Evolutionary conservation across 2,888 invertebrate genomes (phyloP).

Genomic region (Dioctria rufipes): DNA sequence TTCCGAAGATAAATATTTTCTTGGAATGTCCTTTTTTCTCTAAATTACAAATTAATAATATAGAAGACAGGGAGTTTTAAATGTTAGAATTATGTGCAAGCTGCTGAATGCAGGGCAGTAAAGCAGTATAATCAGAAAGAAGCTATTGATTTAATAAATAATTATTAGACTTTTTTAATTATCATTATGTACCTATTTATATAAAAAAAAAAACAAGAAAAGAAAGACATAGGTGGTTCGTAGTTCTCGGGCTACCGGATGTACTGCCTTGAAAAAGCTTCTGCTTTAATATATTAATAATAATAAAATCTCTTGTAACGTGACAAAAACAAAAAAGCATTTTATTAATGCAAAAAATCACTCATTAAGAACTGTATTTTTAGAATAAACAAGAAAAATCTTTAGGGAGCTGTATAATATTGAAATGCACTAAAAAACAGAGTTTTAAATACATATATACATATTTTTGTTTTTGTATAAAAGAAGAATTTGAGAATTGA

Average conservation of each 20-base stretch:
- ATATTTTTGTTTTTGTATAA: constrained; percentile 24
- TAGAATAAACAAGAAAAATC: neutral
- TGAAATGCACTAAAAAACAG: constrained; percentile 49
- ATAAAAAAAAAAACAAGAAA: too few relatives aligned
- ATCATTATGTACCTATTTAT: too few relatives aligned
- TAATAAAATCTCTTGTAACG: neutral
- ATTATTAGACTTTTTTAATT: too few relatives aligned
- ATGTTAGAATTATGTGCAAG: constrained; percentile 14
- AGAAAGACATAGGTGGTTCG: too few relatives aligned
- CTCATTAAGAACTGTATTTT: neutral
- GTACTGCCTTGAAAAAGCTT: neutral
- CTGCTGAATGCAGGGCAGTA: neutral
- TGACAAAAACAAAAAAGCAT: too few relatives aligned
- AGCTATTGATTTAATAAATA: neutral
- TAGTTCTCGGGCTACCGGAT: too few relatives aligned
- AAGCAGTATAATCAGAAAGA: neutral
- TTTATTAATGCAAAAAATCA: neutral
- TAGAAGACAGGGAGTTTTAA: neutral
- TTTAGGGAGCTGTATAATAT: constrained; percentile 45
- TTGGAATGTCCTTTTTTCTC: constrained; percentile 21
- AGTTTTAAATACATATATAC: neutral
- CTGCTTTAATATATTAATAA: neutral
- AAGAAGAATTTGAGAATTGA: constrained; percentile 53
- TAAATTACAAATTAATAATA: too few relatives aligned
- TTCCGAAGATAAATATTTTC: constrained; percentile 1